A percentile compares a stretch with the other conserved stretches of the same genome.
phyloP scores from a whole-genome alignment of 2,113 vertebrate genomes.

The Hyperopisus bebe region DNA sequence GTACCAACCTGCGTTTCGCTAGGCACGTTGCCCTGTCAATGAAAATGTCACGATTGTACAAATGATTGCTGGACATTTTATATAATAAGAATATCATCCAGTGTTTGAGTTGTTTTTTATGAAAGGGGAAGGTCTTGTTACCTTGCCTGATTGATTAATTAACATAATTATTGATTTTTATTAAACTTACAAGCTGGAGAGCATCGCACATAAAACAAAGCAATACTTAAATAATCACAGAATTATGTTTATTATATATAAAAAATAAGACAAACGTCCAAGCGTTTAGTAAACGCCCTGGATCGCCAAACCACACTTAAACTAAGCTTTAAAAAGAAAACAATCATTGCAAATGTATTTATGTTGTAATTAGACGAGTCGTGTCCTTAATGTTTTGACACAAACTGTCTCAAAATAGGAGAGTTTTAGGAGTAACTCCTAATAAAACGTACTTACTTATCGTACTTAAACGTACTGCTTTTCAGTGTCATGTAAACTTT shows the following conservation, averaged over 20 bases:
- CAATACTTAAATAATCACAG: not conserved
- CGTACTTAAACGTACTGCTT: not conserved
- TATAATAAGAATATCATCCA: not conserved
- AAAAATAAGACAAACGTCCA: not conserved
- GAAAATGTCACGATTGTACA: not conserved
- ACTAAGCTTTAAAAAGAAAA: not conserved
- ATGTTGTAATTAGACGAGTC: not conserved
- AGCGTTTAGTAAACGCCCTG: not conserved
- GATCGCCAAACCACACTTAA: not conserved
- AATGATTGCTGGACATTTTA: not conserved
- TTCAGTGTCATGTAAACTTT: not conserved
- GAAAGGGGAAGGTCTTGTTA: not conserved
- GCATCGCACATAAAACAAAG: not conserved
- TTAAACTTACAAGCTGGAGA: not conserved
- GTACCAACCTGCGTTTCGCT: not conserved
- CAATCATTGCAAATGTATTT: not conserved
- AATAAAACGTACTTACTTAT: not conserved
- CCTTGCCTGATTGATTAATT: not conserved
- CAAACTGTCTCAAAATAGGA: not conserved
- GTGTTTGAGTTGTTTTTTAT: not conserved
- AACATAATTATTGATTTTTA: not conserved
- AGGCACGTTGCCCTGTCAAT: not conserved
- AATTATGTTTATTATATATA: not conserved
- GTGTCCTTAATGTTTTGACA: not conserved
- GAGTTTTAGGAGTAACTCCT: not conserved